Evolutionary conservation across 2,888 invertebrate species (phyloP), one percentile per base, ranked within the genome.

Genomic region (Apeira syringaria): DNA sequence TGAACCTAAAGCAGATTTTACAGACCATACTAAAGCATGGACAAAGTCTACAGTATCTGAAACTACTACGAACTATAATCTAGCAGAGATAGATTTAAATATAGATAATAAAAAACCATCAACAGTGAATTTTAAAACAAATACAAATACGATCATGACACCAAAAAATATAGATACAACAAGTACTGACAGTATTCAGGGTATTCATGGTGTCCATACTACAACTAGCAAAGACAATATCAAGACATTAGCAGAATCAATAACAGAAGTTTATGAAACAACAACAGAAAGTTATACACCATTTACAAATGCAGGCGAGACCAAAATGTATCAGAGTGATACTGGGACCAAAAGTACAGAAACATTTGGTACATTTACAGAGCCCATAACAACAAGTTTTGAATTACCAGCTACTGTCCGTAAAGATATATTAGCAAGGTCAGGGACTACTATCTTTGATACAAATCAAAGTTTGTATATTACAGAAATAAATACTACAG

Each of bases 171-270:
- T 8, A 28, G 28, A 24, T 3, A 3, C 9, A 10, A 13, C 8
- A 2, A 1, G 7, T 22, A 17, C 2, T 17, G 37, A 36, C 13
- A 12, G 7, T 4, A 28, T 18, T 7, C 17, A 27, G 33, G 13
- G 6, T 13, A 17, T 2, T 27, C n/a, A 10, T 25, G 5, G 7
- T 11, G 30, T 9, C 6, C n/a, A 12, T 6, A 30, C 30, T 12
- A 8, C 7, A 11, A 17, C 6, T 18, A 12, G 1, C 9, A 18
- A 8, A 8, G n/a, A 17, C 4, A 28, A 18, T 17, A 1, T 18
- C 9, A 31, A 33, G 25, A 34, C 18, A 20, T 22, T 13, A 24
- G 3, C 20, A 7, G 25, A 39, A 32, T 15, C 20, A 18, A 8
- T 20, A 9, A 31, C 24, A 17, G 11, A 13, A 9, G 2, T 1